Base-by-base conservation (phyloP, 1,140 invertebrate species). In the Nymphalis io region DNA sequence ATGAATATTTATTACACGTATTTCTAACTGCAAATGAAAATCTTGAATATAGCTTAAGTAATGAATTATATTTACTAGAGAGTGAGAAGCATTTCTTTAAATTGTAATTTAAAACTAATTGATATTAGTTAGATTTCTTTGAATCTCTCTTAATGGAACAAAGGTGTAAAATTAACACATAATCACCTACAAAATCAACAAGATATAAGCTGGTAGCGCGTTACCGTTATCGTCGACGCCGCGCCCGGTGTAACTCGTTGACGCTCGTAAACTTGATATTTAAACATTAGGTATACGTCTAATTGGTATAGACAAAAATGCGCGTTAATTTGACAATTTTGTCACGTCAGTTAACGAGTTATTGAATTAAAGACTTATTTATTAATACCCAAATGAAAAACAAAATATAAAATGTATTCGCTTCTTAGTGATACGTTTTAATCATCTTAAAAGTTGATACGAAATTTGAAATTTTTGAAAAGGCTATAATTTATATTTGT, bases 141-240 rank as follows among this genome's bases (percentile, higher is more conserved):
- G 40, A n/a, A 23, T 55, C 8, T 27, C 51, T 3, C 8, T 16
- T 27, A 27, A 55, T 23, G 3, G 23, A 10, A 10, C 15, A 53
- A 55, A 55, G 15, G 11, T 15, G 20, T 55, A 27, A 23, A 27
- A 60, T 42, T 23, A 60, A 5, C 59, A 60, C 38, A 60, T 21
- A 42, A 23, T 42, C 51, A 60, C 11, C 3, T 46, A 60, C 5
- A 44, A 60, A 44, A 20, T 60, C 39, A 18, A 13, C 38, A 60
- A 23, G 40, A 60, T 23, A n/a, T 15, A 60, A 15, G 15, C 39
- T 51, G 18, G 63, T 65, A 65, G 53, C 38, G 5, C 40, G 33
- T 59, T 66, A 57, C 68, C 68, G 68, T 70, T 70, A 70, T 44
- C 55, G n/a, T 59, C 61, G 60, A 38, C 42, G 61, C 40, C n/a